Evolutionary conservation across 1,140 invertebrate genomes (phyloP).

Genomic region (Drosophila seguyi): DNA sequence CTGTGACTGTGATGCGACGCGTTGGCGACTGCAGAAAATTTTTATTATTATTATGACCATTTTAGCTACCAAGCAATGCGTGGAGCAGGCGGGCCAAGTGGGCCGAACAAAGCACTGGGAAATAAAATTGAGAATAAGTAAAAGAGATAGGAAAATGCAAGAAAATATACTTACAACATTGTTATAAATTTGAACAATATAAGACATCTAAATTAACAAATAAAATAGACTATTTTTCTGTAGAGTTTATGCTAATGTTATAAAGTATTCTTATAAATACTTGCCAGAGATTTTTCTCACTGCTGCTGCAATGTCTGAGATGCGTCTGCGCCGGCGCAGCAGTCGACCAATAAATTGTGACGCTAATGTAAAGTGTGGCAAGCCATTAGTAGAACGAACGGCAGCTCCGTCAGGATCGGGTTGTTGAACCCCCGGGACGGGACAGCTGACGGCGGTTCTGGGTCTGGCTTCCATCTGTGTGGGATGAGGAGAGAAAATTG

Average conservation of each 20-base stretch:
- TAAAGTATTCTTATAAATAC: too few relatives aligned
- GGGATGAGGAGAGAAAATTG: slow-evolving; percentile 30
- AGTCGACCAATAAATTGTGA: slow-evolving; percentile 78
- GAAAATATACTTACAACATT: too few relatives aligned
- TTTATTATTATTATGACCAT: slow-evolving; percentile 83
- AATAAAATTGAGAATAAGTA: background rate
- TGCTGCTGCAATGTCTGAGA: slow-evolving; percentile 32
- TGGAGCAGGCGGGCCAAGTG: slow-evolving; percentile 64
- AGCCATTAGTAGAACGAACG: slow-evolving; percentile 70
- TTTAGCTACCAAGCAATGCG: slow-evolving; percentile 78
- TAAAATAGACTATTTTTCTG: too few relatives aligned
- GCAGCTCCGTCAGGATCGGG: slow-evolving; percentile 43
- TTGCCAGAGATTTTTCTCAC: too few relatives aligned
- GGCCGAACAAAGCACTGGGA: slow-evolving; percentile 26
- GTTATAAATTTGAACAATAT: too few relatives aligned
- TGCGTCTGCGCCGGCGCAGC: slow-evolving; percentile 56
- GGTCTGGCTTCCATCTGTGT: slow-evolving; percentile 28
- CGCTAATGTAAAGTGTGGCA: slow-evolving; percentile 82
- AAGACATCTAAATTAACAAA: too few relatives aligned
- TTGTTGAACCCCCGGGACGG: slow-evolving; percentile 65
- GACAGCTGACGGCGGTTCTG: slow-evolving; percentile 51
- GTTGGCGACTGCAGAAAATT: slow-evolving; percentile 67
- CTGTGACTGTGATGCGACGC: slow-evolving; percentile 37
- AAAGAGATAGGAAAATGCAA: background rate
- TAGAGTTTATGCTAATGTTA: too few relatives aligned